Base-by-base conservation (phyloP, 2,888 invertebrate species). In the Orthosia gracilis region DNA sequence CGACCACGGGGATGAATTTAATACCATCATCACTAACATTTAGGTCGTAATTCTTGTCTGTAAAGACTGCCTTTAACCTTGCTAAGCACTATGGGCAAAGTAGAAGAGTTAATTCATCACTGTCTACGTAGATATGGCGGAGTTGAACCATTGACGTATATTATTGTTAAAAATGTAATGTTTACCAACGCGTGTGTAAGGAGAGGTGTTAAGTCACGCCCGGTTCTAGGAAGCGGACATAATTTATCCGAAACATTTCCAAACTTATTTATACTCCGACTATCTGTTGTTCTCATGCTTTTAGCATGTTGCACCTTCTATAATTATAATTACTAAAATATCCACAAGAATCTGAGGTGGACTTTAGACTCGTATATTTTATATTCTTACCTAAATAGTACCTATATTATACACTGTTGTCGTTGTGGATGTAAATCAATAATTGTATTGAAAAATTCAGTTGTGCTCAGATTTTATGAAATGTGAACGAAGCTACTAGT, bases 141-240 rank as follows among this genome's bases (percentile, higher is more conserved):
- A 69, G 68, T 76, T 66, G 63, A 78, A 66, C 66, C 59, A 66
- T 31, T 84, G 83, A 78, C 69, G 80, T 81, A 62, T 69, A 66
- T 73, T 80, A 76, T 83, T 80, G 75, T 65, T 73, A 80, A 86
- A 84, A 82, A 80, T 82, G 69, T 61, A 71, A 79, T 88, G 87
- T 87, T 88, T 87, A 88, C 83, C 69, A 74, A 80, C 78, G 63
- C 66, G 70, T 71, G 58, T 66, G 45, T 52, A 76, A 76, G 73
- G 78, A 71, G 67, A 74, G 74, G 83, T 82, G 76, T 82, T 82
- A 85, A 83, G 80, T 85, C 86, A 81, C 73, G 82, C 80, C 73
- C 47, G 59, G 70, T 88, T 89, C 87, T 85, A 80, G 82, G 88
- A 87, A 86, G 67, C 75, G 77, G 82, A 79, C 73, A 77, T 86